Evolutionary conservation across 1,140 invertebrate genomes (phyloP).

Genomic region (Melanaphis sacchari): DNA sequence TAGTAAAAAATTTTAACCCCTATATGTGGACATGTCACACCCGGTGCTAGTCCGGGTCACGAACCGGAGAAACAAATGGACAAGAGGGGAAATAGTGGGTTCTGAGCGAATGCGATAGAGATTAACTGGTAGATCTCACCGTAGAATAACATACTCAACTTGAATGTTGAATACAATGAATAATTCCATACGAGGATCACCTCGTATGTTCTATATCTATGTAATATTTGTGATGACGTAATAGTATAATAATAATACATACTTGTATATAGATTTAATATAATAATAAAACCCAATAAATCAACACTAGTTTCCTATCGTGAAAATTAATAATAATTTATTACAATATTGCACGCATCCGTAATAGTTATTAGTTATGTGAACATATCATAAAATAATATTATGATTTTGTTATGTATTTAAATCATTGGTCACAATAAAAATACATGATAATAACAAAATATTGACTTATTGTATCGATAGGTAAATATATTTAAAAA

Average conservation of each 20-base stretch:
- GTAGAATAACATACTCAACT: constrained; percentile 31
- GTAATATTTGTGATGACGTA: constrained; percentile 42
- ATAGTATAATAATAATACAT: constrained; percentile 32
- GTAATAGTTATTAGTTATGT: background rate
- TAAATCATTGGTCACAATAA: background rate
- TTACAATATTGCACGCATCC: background rate
- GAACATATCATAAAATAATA: background rate
- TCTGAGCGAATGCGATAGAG: constrained; percentile 19
- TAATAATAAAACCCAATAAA: constrained; percentile 22
- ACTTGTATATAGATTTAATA: background rate
- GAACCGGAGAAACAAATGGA: background rate
- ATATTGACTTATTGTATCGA: background rate
- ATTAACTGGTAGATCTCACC: constrained; percentile 32
- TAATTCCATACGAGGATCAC: background rate
- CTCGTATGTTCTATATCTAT: background rate
- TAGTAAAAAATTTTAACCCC: constrained; percentile 22
- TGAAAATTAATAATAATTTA: background rate
- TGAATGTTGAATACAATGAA: constrained; percentile 28
- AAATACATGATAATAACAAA: background rate
- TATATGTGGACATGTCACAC: background rate
- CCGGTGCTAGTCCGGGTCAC: constrained; percentile 5
- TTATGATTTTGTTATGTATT: background rate
- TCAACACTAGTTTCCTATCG: background rate
- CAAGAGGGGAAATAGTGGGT: background rate
- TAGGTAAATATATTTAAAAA: background rate